Percentiles rank a stretch among this genome's conserved stretches.
Conservation (phyloP, 35 echinoderm and acorn worm species). For the Patiria miniata region DNA sequence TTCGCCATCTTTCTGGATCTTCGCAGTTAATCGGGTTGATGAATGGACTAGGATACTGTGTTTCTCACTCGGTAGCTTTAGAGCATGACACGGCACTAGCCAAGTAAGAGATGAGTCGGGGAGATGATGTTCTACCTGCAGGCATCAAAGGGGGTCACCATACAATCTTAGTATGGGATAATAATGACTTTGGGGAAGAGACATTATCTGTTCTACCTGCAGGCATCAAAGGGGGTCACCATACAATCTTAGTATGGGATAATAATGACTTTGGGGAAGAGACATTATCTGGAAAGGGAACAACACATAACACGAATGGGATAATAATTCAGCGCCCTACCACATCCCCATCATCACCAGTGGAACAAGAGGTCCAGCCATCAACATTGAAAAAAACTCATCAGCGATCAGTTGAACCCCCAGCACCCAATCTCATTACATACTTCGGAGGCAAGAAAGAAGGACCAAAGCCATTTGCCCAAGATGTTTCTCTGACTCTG, state of each 20-base stretch:
- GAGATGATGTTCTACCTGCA: slow-evolving; percentile 28
- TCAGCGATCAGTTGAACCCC: too few species aligned
- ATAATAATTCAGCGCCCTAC: too few species aligned
- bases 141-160: slow-evolving; percentile 11
- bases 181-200: too few species aligned
- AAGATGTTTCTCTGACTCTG: too few species aligned
- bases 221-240: slow-evolving; percentile 8
- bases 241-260: slow-evolving; percentile 70
- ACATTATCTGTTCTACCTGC: slow-evolving; percentile 49
- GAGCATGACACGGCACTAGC: slow-evolving; percentile 79
- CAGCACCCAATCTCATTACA: too few species aligned
- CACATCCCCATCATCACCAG: too few species aligned
- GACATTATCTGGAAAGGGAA: slow-evolving; percentile 56
- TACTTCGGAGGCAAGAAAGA: too few species aligned
- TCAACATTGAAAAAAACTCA: too few species aligned
- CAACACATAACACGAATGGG: slow-evolving; percentile 58
- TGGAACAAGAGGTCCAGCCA: too few species aligned
- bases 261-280: too few species aligned
- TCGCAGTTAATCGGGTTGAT: slow-evolving; percentile 54
- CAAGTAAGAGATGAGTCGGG: slow-evolving; percentile 32
- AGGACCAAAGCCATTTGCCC: too few species aligned
- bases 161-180: slow-evolving; percentile 75
- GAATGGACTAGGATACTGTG: slow-evolving; percentile 68
- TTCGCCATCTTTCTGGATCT: slow-evolving; percentile 64
- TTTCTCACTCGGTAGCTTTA: slow-evolving; percentile 43